A percentile compares a stretch with the other conserved stretches of the same genome.
phyloP scores from a whole-genome alignment of 2,888 invertebrate genomes.

The Apantesis nais region DNA sequence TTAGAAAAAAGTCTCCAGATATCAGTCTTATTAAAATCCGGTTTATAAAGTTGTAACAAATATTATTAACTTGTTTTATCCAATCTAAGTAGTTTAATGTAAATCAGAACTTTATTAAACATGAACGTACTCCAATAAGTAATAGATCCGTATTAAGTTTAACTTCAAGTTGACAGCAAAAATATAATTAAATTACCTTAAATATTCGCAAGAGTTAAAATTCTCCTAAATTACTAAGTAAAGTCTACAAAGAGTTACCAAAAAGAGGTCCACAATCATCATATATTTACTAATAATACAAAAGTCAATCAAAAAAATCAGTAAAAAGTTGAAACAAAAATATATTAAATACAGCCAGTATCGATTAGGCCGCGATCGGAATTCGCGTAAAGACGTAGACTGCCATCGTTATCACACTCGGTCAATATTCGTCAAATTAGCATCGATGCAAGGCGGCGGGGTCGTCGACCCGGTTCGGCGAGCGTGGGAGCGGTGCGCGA shows the following conservation, averaged over 20 bases:
- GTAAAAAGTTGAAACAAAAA: constrained; percentile 11
- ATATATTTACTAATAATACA: neutral
- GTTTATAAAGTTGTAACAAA: neutral
- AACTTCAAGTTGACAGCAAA: neutral
- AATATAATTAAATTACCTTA: too few relatives aligned
- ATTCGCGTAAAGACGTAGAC: constrained; percentile 43
- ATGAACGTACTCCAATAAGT: too few relatives aligned
- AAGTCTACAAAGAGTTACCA: neutral
- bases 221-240: neutral
- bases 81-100: neutral
- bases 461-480: constrained; percentile 67
- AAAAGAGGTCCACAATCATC: neutral
- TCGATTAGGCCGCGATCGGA: constrained; percentile 41
- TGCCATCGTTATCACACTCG: constrained; percentile 49
- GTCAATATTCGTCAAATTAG: constrained; percentile 76
- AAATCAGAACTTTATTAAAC: neutral
- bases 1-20: too few relatives aligned
- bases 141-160: neutral
- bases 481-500: constrained; percentile 72
- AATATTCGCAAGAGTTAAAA: neutral
- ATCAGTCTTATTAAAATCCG: too few relatives aligned
- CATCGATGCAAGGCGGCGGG: constrained; percentile 71
- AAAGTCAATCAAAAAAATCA: neutral
- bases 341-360: constrained; percentile 30
- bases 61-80: neutral